Evolutionary conservation across 2,113 vertebrate species (phyloP).

Genomic region (Gila orcuttii): DNA sequence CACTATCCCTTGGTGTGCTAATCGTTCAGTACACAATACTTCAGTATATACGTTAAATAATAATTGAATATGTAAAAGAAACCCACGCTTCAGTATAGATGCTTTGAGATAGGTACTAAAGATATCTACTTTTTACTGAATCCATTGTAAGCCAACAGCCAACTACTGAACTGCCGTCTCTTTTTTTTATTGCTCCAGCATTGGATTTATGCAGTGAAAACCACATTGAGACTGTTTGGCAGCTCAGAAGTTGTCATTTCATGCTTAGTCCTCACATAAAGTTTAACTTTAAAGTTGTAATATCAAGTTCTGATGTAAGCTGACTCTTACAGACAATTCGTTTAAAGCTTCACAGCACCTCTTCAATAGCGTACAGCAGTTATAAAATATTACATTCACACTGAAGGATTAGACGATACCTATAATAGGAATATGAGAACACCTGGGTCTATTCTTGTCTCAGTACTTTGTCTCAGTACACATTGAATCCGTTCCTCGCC

Average conservation of each 20-base stretch:
- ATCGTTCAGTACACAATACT: not conserved
- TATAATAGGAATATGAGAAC: constrained; percentile 11
- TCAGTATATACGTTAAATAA: constrained; percentile 51
- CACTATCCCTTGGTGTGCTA: constrained; percentile 10
- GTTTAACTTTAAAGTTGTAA: not conserved
- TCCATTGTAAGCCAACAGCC: constrained; percentile 53
- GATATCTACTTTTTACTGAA: constrained; percentile 52
- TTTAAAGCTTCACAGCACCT: constrained; percentile 4
- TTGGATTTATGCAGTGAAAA: not conserved
- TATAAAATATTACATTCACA: constrained; percentile 14
- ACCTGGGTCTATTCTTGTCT: not conserved
- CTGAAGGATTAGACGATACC: not conserved
- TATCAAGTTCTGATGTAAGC: not conserved
- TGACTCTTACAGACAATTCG: not conserved
- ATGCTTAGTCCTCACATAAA: not conserved
- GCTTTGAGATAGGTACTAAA: constrained; percentile 53
- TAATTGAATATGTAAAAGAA: constrained; percentile 61
- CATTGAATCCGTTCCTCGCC: not conserved
- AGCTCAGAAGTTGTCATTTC: not conserved
- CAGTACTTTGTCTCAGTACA: constrained; percentile 10
- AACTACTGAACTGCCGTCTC: not conserved
- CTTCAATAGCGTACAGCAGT: not conserved
- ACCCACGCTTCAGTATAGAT: constrained; percentile 60
- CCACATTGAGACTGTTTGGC: not conserved
- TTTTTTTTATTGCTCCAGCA: constrained; percentile 2